phyloP scores from a whole-genome alignment of 2,888 invertebrate species.

The Monopis laevigella region DNA sequence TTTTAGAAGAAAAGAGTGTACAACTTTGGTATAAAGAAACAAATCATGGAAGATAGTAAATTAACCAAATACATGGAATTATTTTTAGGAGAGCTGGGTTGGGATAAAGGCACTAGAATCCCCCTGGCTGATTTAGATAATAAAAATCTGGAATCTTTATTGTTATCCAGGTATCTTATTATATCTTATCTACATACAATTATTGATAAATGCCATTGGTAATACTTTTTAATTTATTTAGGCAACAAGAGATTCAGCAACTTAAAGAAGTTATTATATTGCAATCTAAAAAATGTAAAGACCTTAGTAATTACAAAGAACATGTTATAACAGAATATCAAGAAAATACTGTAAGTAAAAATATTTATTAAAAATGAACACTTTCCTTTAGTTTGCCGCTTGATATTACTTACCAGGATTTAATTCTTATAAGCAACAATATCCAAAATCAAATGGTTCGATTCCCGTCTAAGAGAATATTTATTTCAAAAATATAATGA shows the following conservation, averaged over 20 bases:
- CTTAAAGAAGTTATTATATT: slow-evolving; percentile 42
- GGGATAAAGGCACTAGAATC: slow-evolving; percentile 79
- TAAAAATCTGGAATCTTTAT: slow-evolving; percentile 39
- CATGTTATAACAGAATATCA: slow-evolving; percentile 54
- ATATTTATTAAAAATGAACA: too few species aligned
- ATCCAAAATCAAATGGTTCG: too few species aligned
- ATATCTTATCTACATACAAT: background rate
- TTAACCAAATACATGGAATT: slow-evolving; percentile 50
- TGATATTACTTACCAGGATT: too few species aligned
- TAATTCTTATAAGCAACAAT: too few species aligned
- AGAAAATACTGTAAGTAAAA: slow-evolving; percentile 53
- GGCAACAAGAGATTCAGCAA: slow-evolving; percentile 52
- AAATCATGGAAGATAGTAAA: slow-evolving; percentile 8
- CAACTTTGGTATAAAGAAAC: background rate
- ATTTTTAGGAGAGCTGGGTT: slow-evolving; percentile 75
- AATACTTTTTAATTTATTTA: slow-evolving; percentile 28
- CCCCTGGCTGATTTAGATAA: slow-evolving; percentile 84
- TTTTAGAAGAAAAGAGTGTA: background rate
- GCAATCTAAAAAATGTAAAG: slow-evolving; percentile 46
- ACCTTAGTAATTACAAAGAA: slow-evolving; percentile 50
- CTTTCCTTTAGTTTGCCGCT: too few species aligned
- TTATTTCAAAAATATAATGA: too few species aligned
- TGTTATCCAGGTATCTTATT: slow-evolving; percentile 39
- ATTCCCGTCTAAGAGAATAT: too few species aligned
- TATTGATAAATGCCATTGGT: background rate